phyloP scores from a whole-genome alignment of 2,888 invertebrate species.

The Pammene fasciana region DNA sequence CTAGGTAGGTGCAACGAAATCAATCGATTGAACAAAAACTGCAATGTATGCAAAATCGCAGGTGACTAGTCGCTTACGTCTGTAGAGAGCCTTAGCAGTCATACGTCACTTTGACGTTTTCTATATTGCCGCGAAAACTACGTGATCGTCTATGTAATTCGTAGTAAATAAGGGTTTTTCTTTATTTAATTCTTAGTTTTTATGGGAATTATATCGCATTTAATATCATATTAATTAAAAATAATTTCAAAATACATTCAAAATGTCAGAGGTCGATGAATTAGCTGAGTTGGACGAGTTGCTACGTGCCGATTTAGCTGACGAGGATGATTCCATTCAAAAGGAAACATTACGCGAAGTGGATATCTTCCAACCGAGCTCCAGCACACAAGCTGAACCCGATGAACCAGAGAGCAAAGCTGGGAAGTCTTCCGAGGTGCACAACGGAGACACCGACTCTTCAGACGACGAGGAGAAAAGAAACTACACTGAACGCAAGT shows the following conservation, averaged over 20 bases:
- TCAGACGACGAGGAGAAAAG: constrained; percentile 92
- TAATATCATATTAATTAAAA: neutral
- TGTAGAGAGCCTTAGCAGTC: too few species aligned
- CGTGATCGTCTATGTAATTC: neutral
- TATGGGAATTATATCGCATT: neutral
- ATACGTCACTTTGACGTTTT: constrained; percentile 8
- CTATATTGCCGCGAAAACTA: constrained; percentile 7
- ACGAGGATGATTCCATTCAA: constrained; percentile 47
- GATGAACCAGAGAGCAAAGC: constrained; percentile 40
- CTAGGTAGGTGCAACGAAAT: too few species aligned
- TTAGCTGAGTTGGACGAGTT: constrained; percentile 74
- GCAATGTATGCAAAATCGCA: too few species aligned
- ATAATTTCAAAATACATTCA: neutral
- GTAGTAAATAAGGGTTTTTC: too few species aligned
- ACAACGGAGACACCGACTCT: constrained; percentile 87
- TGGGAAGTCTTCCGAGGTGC: constrained; percentile 66
- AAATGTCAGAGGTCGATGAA: constrained; percentile 58
- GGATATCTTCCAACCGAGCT: constrained; percentile 63
- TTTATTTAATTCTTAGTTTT: too few species aligned
- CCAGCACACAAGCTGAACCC: constrained; percentile 40
- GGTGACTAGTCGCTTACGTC: too few species aligned
- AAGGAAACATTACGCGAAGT: constrained; percentile 58
- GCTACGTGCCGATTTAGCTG: constrained; percentile 67
- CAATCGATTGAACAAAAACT: too few species aligned
- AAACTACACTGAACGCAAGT: constrained; percentile 88